phyloP scores from a whole-genome alignment of 1,140 invertebrate genomes.

The Drosophila yakuba region DNA sequence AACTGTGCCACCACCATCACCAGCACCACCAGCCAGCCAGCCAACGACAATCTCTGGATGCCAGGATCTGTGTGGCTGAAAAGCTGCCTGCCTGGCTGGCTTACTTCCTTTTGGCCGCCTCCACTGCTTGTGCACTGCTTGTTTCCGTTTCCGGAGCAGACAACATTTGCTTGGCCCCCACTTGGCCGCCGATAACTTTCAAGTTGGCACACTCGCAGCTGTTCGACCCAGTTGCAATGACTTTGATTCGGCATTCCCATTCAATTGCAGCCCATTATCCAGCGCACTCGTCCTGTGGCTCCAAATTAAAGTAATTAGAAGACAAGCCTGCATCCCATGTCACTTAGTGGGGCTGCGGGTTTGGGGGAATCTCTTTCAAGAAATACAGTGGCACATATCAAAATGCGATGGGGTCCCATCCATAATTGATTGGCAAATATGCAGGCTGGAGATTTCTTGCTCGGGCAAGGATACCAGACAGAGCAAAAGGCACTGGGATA shows the following conservation, averaged over 20 bases:
- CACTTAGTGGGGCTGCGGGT: conserved; percentile 5
- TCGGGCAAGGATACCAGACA: neutral
- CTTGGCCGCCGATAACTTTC: conserved; percentile 54
- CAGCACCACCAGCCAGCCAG: neutral
- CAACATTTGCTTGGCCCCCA: conserved; percentile 66
- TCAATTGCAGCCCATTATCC: conserved; percentile 18
- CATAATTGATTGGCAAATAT: conserved; percentile 62
- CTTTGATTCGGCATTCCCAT: conserved; percentile 51
- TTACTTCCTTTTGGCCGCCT: conserved; percentile 65
- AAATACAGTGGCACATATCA: conserved; percentile 48
- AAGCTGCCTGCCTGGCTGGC: conserved; percentile 21
- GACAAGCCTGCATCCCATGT: conserved; percentile 29
- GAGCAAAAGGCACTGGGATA: conserved; percentile 42
- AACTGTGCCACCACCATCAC: conserved; percentile 13
- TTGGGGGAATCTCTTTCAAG: neutral
- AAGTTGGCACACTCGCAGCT: conserved; percentile 49
- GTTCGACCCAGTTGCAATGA: conserved; percentile 59
- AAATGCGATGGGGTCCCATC: conserved; percentile 25
- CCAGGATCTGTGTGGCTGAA: conserved; percentile 16
- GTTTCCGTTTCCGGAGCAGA: conserved; percentile 75
- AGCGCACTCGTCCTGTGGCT: conserved; percentile 14
- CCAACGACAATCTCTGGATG: conserved; percentile 46
- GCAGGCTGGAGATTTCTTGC: neutral
- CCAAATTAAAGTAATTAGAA: conserved; percentile 57
- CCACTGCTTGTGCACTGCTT: conserved; percentile 74